These are phyloP conservation scores for Caenorhabditis panamensis DNA, from an alignment of 2,888 invertebrate genomes.

Conservation along the genomic window DNA sequence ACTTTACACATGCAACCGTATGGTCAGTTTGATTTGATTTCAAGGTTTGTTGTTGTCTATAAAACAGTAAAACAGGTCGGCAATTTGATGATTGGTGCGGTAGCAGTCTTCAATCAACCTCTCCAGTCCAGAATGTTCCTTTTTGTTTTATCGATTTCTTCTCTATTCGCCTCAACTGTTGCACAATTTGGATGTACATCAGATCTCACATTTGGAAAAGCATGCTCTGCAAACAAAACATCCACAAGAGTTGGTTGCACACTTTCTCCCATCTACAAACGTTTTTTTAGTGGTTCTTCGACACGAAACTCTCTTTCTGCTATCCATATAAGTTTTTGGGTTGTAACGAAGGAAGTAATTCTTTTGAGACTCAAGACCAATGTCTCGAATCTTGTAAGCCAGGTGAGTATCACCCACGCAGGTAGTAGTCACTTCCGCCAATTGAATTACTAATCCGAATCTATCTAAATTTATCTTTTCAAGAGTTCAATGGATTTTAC, in stretches of 20 bases:
- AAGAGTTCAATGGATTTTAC: too few relatives aligned
- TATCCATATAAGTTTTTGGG: slow-evolving; percentile 59
- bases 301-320: slow-evolving; percentile 27
- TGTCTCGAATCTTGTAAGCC: slow-evolving; percentile 56
- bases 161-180: background rate
- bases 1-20: slow-evolving; percentile 33
- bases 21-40: slow-evolving; percentile 15
- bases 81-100: background rate
- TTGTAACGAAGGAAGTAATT: slow-evolving; percentile 52
- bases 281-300: slow-evolving; percentile 48
- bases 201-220: slow-evolving; percentile 24
- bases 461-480: background rate
- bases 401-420: slow-evolving; percentile 19
- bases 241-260: slow-evolving; percentile 19
- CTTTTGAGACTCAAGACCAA: slow-evolving; percentile 34
- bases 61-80: slow-evolving; percentile 37
- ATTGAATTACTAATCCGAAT: background rate
- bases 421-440: background rate
- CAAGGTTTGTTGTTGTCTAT: slow-evolving; percentile 33
- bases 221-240: slow-evolving; percentile 38
- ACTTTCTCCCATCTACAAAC: background rate
- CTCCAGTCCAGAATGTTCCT: slow-evolving; percentile 28
- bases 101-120: background rate
- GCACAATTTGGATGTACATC: slow-evolving; percentile 15
- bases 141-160: slow-evolving; percentile 9